These are phyloP conservation scores for Botia almorhae DNA, from an alignment of 2,797 vertebrate genomes.

Conservation along the genomic window DNA sequence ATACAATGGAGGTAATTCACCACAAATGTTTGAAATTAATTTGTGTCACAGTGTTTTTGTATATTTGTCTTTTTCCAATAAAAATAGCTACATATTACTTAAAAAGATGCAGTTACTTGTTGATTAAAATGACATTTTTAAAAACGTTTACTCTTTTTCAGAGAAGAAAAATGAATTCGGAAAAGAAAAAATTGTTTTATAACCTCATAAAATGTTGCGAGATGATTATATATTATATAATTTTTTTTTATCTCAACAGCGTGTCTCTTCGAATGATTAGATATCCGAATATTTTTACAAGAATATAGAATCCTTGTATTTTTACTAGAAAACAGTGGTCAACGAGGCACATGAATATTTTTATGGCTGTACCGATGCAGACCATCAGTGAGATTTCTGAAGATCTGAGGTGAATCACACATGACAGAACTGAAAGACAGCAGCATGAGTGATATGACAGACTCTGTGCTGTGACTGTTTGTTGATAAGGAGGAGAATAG, in stretches of 20 bases:
- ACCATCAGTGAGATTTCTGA: neutral
- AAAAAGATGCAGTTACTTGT: neutral
- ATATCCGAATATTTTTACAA: no score
- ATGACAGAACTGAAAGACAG: neutral
- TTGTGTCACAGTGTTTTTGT: no score
- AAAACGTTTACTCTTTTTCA: neutral
- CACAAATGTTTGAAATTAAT: no score
- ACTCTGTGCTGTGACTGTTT: neutral
- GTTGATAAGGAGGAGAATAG: neutral
- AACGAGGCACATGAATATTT: neutral
- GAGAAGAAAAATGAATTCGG: neutral
- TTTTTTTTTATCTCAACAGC: no score
- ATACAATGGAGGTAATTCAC: no score
- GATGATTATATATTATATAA: no score
- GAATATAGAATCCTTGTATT: neutral
- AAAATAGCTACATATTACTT: neutral
- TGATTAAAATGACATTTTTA: no score
- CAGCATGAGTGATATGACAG: neutral
- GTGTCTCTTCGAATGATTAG: no score
- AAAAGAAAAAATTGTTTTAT: neutral
- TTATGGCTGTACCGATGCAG: neutral
- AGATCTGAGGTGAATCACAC: neutral
- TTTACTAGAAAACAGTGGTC: neutral
- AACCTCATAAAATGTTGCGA: no score
- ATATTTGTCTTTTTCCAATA: no score